Base-by-base conservation (phyloP, 2,113 vertebrate genomes). In the Zosterops hypoxanthus region DNA sequence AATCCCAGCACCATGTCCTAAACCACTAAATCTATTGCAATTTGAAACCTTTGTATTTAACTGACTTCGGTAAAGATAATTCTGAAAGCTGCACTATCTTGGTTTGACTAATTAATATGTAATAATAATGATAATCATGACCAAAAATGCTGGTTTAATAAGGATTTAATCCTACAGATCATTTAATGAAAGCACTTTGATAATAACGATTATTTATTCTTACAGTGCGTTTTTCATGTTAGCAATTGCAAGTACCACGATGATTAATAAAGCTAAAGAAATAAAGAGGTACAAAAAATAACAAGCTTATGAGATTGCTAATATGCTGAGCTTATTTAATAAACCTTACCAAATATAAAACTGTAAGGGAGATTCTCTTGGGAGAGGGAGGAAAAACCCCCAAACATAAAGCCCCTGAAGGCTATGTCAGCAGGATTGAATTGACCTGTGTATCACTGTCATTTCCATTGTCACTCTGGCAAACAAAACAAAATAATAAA, bases 161-260 rank as follows among this genome's bases (percentile, higher is more conserved):
- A 84, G 92, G 82, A 92, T 92, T 96, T 94, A 94, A 96, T 90
- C 76, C 72, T 88, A 90, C 86, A 86, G 86, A 97, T 94, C 12
- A 76, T 94, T 92, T 92, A 76, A 81, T 71, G 85, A 95, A 91
- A 94, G 68, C 44, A 57, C 75, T 95, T 94, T 55, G 85, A 95
- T 96, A 96, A 84, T 87, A 88, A 94, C 29, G 46, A 83, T 85
- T 96, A 92, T 97, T 97, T 96, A 92, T 85, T 94, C 91, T 94
- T 93, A 86, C 66, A 85, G 68, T 56, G 76, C 11, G 23, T 95
- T 96, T 96, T 96, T 89, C 82, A 93, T 71, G 75, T 80, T 91
- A 96, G 79, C 61, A 86, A 79, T 86, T 94, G 89, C 47, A 96
- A 97, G 81, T 36, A 47, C 56, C 52, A 36, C n/a, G 56, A 70